These are phyloP conservation scores for Pandemis cinnamomeana DNA, from an alignment of 2,888 invertebrate species.

Conservation along the genomic window DNA sequence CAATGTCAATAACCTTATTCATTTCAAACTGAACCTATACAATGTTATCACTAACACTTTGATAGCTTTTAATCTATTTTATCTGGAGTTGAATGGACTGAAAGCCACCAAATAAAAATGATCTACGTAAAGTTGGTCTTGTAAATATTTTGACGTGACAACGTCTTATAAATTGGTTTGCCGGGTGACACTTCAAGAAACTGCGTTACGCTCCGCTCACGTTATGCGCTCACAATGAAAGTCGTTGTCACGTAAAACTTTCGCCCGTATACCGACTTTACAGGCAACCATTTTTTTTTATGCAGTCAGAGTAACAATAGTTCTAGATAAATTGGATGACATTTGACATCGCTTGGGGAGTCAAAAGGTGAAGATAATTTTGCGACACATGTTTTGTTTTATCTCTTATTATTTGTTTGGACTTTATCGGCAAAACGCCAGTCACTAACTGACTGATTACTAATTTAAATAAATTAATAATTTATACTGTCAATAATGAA, in stretches of 20 bases:
- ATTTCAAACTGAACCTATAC: not conserved
- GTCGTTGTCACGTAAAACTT: no score
- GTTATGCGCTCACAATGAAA: no score
- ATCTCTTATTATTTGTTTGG: not conserved
- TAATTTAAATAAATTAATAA: not conserved
- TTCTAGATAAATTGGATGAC: slow-evolving; percentile 4
- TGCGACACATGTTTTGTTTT: not conserved
- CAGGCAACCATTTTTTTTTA: no score
- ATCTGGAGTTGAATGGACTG: slow-evolving; percentile 22
- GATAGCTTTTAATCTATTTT: slow-evolving; percentile 15
- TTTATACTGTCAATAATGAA: not conserved
- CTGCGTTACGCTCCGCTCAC: no score
- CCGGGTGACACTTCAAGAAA: no score
- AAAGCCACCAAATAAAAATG: not conserved
- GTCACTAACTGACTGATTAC: not conserved
- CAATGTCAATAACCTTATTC: slow-evolving; percentile 20
- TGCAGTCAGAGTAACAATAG: not conserved
- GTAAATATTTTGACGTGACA: no score
- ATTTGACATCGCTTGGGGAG: slow-evolving; percentile 1
- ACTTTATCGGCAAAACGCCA: slow-evolving; percentile 20
- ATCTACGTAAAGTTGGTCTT: not conserved
- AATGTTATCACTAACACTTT: slow-evolving; percentile 10
- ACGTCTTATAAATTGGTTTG: no score
- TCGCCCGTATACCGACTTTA: no score
- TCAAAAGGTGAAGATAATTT: slow-evolving; percentile 24